These are phyloP conservation scores for Crax fasciolata DNA, from an alignment of 2,797 vertebrate genomes.

Conservation along the genomic window DNA sequence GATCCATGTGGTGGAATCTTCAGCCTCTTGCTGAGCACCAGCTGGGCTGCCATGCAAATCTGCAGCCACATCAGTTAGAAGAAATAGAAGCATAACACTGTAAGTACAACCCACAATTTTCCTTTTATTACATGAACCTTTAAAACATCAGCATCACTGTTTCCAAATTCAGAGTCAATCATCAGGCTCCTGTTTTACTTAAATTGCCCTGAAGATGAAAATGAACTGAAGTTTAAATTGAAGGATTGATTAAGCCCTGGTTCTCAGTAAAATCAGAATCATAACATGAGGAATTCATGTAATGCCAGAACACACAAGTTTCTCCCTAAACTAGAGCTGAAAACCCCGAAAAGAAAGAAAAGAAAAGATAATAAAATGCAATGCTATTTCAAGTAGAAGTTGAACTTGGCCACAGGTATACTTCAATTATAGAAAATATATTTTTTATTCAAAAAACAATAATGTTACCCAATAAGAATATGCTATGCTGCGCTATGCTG, in stretches of 20 bases:
- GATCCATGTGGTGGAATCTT: not conserved
- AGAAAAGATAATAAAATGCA: not conserved
- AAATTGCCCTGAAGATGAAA: not conserved
- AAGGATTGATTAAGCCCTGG: not conserved
- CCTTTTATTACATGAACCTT: not conserved
- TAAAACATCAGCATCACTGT: not conserved
- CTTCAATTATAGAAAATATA: not conserved
- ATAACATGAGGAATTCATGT: not conserved
- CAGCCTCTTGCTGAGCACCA: not conserved
- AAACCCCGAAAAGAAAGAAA: not conserved
- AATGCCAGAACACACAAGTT: not conserved
- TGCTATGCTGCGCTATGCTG: fast-evolving
- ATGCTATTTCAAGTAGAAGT: not conserved
- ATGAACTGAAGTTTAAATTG: not conserved
- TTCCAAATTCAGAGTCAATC: not conserved
- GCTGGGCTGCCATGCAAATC: not conserved
- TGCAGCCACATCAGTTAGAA: not conserved
- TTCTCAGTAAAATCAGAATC: not conserved
- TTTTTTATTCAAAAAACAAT: not conserved
- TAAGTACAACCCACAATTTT: not conserved
- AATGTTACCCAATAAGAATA: not conserved
- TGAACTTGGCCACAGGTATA: not conserved
- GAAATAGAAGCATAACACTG: not conserved
- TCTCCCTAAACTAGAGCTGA: not conserved
- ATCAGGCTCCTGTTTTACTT: not conserved